phyloP scores from a whole-genome alignment of 2,797 vertebrate species.

The Poeciliopsis presidionis region DNA sequence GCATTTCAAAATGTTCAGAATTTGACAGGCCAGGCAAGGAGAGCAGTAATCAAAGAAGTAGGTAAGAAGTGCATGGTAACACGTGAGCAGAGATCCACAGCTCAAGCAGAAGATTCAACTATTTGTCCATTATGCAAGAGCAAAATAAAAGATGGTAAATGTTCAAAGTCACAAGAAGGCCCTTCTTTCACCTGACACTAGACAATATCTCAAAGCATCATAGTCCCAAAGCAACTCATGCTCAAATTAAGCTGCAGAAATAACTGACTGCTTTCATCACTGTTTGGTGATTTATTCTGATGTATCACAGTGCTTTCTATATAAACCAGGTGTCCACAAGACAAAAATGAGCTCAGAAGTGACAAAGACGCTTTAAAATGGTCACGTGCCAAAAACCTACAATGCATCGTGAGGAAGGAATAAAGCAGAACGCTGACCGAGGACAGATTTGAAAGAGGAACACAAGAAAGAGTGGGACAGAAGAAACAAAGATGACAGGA shows the following conservation, averaged over 20 bases:
- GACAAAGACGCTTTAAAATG: slow-evolving; percentile 60
- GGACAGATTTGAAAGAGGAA: slow-evolving; percentile 62
- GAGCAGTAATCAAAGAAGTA: background rate
- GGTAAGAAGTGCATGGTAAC: no score
- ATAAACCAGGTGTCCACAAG: slow-evolving; percentile 34
- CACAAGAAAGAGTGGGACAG: slow-evolving; percentile 65
- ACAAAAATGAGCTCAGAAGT: slow-evolving; percentile 45
- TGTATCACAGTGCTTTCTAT: slow-evolving; percentile 41
- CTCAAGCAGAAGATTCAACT: background rate
- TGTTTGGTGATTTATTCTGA: slow-evolving; percentile 28
- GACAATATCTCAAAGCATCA: background rate
- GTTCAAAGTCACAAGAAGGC: background rate
- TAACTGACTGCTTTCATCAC: slow-evolving; percentile 35
- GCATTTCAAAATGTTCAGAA: background rate
- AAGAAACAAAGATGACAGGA: slow-evolving; percentile 61
- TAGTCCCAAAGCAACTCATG: slow-evolving; percentile 13
- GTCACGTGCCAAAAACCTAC: slow-evolving; percentile 59
- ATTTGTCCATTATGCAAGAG: background rate
- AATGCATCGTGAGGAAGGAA: slow-evolving; percentile 66
- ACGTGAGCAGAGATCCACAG: background rate
- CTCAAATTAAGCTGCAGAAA: slow-evolving; percentile 32
- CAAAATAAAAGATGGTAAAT: background rate
- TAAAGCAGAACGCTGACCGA: slow-evolving; percentile 67
- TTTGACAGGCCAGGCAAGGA: background rate
- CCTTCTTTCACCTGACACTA: background rate